Evolutionary conservation across 2,113 vertebrate genomes (phyloP).

Genomic region (Eulemur rufifrons): DNA sequence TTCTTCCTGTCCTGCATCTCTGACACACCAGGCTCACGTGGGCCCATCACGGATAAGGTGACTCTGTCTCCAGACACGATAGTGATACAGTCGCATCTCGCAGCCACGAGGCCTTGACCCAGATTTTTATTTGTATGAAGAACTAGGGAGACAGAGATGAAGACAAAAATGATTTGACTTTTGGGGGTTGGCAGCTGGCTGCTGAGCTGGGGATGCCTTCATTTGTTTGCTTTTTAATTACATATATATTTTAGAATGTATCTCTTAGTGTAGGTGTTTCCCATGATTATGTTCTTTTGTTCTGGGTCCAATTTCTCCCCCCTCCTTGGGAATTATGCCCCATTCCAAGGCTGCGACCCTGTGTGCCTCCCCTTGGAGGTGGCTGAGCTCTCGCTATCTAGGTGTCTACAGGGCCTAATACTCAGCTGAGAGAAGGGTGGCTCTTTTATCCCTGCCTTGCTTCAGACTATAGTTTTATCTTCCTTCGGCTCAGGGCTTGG

Average conservation of each 20-base stretch:
- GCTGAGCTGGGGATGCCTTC: background rate
- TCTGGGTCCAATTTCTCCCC: background rate
- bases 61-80: background rate
- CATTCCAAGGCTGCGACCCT: background rate
- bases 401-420: background rate
- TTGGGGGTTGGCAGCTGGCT: background rate
- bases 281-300: background rate
- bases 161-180: background rate
- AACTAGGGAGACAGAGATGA: background rate
- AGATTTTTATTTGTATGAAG: background rate
- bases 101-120: background rate
- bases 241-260: background rate
- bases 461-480: background rate
- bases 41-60: background rate
- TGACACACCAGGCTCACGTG: accelerated
- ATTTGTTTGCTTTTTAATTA: background rate
- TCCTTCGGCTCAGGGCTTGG: background rate
- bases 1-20: background rate
- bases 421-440: background rate
- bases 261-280: background rate
- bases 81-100: accelerated
- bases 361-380: accelerated
- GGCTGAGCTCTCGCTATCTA: background rate
- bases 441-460: background rate
- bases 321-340: background rate